Evolutionary conservation across 2,113 vertebrate species (phyloP), one percentile per base, ranked within the genome.

Genomic region (Marmota monax): DNA sequence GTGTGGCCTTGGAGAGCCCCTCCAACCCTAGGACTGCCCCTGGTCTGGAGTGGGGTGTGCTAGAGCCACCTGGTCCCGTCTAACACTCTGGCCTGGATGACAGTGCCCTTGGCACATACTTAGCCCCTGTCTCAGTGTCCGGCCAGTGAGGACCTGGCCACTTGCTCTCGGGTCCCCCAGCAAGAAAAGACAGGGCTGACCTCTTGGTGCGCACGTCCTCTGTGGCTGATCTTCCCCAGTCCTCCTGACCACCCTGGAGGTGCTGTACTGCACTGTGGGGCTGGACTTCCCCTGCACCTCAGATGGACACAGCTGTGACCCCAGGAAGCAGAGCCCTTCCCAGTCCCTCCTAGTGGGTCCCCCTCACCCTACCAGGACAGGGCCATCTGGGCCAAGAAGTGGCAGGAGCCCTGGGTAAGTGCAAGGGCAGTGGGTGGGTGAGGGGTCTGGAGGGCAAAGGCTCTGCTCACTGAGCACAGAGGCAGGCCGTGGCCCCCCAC

Each of bases 41-140:
- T 27, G 45, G 17, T 29, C n/a, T 27, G 72, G 25, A 39, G n/a
- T 5, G 20, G 20, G 67, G 13, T 2, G 23, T 14, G 17, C 11
- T 3, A 25, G 34, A 63, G 65, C 11, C 27, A 1, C 34, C 39
- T n/a, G 48, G 63, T 70, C 92, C 78, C 42, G 32, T 20, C 56
- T 22, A 8, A 22, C 0, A 1, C 29, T 51, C 42, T 18, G 67
- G 61, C 8, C 67, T 53, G 10, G 27, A n/a, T 11, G 12, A 18
- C 76, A 6, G 14, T 13, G 16, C 7, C 39, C 34, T 10, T 6
- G 32, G 29, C 32, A 3, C 29, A 23, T 39, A 10, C 32, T 6
- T 12, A 2, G 3, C 23, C 39, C 42, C 45, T 23, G 22, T 56
- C 61, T 45, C 27, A 10, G 37, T 2, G 13, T 39, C 84, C 20